Percentiles rank a stretch among this genome's conserved stretches.
Evolutionary conservation across 2,797 vertebrate genomes (phyloP).

Genomic region (Micropoecilia bifurca): DNA sequence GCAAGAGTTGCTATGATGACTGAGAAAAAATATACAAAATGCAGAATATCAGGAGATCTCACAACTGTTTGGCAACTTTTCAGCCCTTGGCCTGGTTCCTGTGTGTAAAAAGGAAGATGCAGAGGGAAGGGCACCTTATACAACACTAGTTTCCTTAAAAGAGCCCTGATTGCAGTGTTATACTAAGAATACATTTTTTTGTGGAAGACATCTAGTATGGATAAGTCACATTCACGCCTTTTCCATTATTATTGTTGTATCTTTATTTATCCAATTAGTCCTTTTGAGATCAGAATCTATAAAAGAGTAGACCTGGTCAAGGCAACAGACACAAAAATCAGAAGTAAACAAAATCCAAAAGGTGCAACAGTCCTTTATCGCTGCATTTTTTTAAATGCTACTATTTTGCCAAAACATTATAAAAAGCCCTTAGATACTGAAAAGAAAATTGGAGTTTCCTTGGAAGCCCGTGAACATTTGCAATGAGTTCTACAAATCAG

Average conservation of each 20-base stretch:
- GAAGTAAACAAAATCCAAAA: not conserved
- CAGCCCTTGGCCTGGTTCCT: not conserved
- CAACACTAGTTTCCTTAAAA: not conserved
- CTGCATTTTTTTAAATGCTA: not conserved
- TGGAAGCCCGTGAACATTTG: not conserved
- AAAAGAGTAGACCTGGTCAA: not conserved
- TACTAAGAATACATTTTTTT: too few relatives aligned
- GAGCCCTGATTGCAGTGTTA: too few relatives aligned
- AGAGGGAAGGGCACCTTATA: not conserved
- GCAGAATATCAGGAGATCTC: not conserved
- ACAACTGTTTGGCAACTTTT: not conserved
- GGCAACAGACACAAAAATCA: not conserved
- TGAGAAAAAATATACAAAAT: not conserved
- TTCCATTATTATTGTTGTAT: not conserved
- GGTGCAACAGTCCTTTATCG: not conserved
- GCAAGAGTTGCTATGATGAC: not conserved
- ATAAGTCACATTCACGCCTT: not conserved
- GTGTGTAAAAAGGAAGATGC: not conserved
- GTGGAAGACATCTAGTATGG: not conserved
- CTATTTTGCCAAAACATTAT: not conserved
- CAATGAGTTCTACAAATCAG: not conserved
- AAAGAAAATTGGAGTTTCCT: not conserved
- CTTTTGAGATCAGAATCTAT: not conserved
- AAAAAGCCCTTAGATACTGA: not conserved
- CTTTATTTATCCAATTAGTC: not conserved